Conservation (phyloP, 1,140 invertebrate genomes). For the Zophobas morio region DNA sequence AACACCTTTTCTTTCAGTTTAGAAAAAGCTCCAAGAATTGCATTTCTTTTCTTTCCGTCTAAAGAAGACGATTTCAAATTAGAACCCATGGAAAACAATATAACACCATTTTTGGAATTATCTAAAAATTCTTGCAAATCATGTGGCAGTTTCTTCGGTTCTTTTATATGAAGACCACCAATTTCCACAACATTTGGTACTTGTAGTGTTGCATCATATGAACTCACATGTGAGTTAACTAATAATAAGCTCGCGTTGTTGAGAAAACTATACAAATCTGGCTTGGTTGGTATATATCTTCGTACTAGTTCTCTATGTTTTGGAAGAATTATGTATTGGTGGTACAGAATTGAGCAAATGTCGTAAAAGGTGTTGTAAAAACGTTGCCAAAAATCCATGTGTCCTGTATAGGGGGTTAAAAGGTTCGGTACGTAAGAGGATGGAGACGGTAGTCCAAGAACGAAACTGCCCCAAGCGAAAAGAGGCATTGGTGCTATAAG, state of each 20-base stretch:
- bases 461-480: slow-evolving; percentile 47
- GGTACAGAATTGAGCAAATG: background rate
- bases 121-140: slow-evolving; percentile 69
- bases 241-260: slow-evolving; percentile 48
- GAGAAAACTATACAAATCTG: slow-evolving; percentile 35
- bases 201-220: slow-evolving; percentile 63
- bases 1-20: slow-evolving; percentile 70
- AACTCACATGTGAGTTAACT: slow-evolving; percentile 50
- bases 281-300: slow-evolving; percentile 10
- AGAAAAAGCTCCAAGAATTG: slow-evolving; percentile 66
- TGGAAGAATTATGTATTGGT: background rate
- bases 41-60: slow-evolving; percentile 61
- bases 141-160: slow-evolving; percentile 65
- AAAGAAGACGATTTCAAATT: slow-evolving; percentile 68
- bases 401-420: background rate
- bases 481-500: slow-evolving; percentile 46
- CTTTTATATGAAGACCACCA: slow-evolving; percentile 62
- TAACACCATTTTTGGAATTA: slow-evolving; percentile 67
- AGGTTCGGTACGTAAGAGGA: slow-evolving; percentile 27
- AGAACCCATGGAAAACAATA: slow-evolving; percentile 71
- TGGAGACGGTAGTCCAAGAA: slow-evolving; percentile 59
- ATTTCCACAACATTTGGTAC: slow-evolving; percentile 69
- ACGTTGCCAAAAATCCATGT: slow-evolving; percentile 35
- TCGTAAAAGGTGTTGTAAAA: slow-evolving; percentile 11
- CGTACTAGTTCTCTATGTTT: slow-evolving; percentile 15